These are phyloP conservation scores for Sebastes nivosus DNA, from an alignment of 2,797 vertebrate genomes.

Conservation along the genomic window DNA sequence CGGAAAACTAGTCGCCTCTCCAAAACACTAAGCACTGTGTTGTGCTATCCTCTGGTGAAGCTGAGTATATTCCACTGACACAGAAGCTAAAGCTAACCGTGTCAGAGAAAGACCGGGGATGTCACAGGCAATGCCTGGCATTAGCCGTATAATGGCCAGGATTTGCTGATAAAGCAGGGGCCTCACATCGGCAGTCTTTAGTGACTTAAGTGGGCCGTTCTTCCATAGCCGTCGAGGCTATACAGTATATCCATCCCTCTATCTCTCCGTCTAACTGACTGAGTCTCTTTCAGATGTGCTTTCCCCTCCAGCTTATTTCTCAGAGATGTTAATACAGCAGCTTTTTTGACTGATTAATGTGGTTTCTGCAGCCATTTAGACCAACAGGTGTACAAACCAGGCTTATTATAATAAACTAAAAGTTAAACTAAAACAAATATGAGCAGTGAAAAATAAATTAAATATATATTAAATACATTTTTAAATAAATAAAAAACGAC, in stretches of 20 bases:
- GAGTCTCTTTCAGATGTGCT: constrained; percentile 24
- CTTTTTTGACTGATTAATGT: not conserved
- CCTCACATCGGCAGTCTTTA: constrained; percentile 73
- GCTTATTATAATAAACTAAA: no score
- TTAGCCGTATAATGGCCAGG: constrained; percentile 81
- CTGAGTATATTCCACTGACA: constrained; percentile 56
- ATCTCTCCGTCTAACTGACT: constrained; percentile 39
- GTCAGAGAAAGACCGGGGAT: constrained; percentile 73
- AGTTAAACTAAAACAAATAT: no score
- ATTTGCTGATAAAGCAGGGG: constrained; percentile 82
- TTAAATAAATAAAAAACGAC: no score
- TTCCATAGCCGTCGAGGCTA: constrained; percentile 69
- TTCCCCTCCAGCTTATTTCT: not conserved
- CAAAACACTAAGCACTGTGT: constrained; percentile 1
- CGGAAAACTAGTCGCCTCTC: not conserved
- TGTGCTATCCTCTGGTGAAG: constrained; percentile 38
- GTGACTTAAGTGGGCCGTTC: constrained; percentile 73
- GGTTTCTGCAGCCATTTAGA: not conserved
- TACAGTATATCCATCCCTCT: constrained; percentile 62
- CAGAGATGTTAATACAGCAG: not conserved
- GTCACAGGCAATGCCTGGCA: constrained; percentile 78
- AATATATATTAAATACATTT: no score
- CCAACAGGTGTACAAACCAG: not conserved
- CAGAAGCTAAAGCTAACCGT: constrained; percentile 61
- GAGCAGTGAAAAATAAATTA: no score